Evolutionary conservation across 1,140 invertebrate genomes (phyloP).

Genomic region (Drosophila rhopaloa): DNA sequence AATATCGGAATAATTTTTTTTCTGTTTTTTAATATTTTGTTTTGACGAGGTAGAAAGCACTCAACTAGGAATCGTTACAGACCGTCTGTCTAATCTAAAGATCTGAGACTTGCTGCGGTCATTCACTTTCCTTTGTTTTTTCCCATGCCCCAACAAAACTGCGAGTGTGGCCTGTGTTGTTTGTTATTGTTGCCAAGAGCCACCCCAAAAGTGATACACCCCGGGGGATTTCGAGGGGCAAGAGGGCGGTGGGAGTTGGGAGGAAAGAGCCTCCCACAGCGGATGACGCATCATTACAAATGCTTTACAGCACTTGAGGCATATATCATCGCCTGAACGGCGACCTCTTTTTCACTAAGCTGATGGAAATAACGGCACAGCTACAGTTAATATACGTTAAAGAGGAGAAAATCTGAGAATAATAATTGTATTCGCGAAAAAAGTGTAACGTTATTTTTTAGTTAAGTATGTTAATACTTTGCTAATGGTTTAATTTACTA

Average conservation of each 20-base stretch:
- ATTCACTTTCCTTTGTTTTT: constrained; percentile 73
- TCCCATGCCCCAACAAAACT: constrained; percentile 63
- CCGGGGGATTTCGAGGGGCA: constrained; percentile 11
- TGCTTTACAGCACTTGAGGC: constrained; percentile 49
- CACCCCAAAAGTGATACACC: constrained; percentile 32
- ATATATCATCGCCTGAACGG: constrained; percentile 52
- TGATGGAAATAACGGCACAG: not conserved
- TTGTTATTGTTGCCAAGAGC: constrained; percentile 25
- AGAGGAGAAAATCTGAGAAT: not conserved
- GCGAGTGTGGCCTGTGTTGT: constrained; percentile 19
- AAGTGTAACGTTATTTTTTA: too few relatives aligned
- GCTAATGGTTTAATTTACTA: not conserved
- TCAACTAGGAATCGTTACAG: constrained; percentile 18
- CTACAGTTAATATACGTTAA: not conserved
- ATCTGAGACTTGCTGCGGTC: constrained; percentile 64
- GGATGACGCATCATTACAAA: constrained; percentile 67
- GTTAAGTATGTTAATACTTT: too few relatives aligned
- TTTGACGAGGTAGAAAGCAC: constrained; percentile 20
- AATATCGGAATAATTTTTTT: not conserved
- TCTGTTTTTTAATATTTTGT: constrained; percentile 10
- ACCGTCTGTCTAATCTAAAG: constrained; percentile 38
- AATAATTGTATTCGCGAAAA: too few relatives aligned
- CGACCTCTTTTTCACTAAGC: constrained; percentile 49
- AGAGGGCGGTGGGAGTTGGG: constrained; percentile 1
- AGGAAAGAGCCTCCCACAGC: constrained; percentile 32